Percentiles rank a stretch among this genome's conserved stretches.
phyloP scores from a whole-genome alignment of 2,113 vertebrate species.

The Sinocyclocheilus maitianheensis region DNA sequence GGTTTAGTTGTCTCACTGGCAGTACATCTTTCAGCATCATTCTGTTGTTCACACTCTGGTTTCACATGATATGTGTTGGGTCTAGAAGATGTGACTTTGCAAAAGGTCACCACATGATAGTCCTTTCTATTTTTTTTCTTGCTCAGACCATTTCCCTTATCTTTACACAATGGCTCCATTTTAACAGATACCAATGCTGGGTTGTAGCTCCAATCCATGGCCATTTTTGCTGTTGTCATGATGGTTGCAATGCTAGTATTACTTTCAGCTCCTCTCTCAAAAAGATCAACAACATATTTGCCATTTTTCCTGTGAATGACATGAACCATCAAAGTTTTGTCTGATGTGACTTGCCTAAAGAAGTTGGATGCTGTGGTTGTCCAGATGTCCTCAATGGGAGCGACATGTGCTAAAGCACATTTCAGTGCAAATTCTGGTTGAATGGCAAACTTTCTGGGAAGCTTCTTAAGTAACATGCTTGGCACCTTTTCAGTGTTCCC shows the following conservation, averaged over 20 bases:
- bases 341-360: constrained; percentile 78
- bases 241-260: constrained; percentile 67
- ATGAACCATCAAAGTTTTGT: constrained; percentile 76
- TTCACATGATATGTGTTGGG: neutral
- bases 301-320: constrained; percentile 72
- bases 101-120: neutral
- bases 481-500: constrained; percentile 87
- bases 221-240: constrained; percentile 77
- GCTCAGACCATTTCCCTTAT: neutral
- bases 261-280: constrained; percentile 60
- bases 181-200: neutral
- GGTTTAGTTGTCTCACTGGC: neutral
- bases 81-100: neutral
- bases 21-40: neutral
- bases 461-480: constrained; percentile 77
- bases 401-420: constrained; percentile 80
- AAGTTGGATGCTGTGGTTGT: constrained; percentile 71
- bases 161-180: neutral
- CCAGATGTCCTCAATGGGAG: constrained; percentile 82
- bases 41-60: neutral
- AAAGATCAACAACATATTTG: constrained; percentile 77
- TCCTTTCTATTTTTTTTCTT: neutral
- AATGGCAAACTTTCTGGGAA: constrained; percentile 77
- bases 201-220: constrained; percentile 71
- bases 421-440: constrained; percentile 81